These are phyloP conservation scores for Heterodera filipjevi DNA, from an alignment of 2,888 invertebrate genomes.

Conservation along the genomic window DNA sequence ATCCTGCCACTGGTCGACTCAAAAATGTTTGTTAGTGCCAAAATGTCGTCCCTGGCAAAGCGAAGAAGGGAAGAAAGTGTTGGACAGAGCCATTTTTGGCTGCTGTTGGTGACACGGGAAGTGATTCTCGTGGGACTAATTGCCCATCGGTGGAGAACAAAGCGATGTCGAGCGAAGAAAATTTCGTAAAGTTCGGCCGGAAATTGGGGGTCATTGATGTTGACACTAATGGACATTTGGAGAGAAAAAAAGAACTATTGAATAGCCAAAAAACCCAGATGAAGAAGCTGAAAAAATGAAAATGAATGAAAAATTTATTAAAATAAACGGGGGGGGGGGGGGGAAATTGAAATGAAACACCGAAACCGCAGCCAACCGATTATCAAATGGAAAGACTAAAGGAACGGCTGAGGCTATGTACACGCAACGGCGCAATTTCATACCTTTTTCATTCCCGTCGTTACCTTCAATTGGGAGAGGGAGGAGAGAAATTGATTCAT, in stretches of 20 bases:
- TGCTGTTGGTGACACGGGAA: neutral
- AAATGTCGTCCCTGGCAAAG: neutral
- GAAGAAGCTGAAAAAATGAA: neutral
- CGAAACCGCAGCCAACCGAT: neutral
- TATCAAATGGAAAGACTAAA: neutral
- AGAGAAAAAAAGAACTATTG: too few relatives aligned
- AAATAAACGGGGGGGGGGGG: neutral
- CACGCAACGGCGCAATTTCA: neutral
- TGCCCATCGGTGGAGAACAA: neutral
- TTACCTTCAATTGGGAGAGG: neutral
- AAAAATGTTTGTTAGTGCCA: neutral
- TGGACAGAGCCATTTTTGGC: neutral
- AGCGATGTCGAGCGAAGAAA: conserved; percentile 29
- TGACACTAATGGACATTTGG: conserved; percentile 37
- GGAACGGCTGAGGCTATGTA: neutral
- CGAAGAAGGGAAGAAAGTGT: neutral
- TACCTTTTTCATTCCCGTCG: conserved; percentile 4
- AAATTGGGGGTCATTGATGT: conserved; percentile 40
- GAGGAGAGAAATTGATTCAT: neutral
- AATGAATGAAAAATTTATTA: neutral
- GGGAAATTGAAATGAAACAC: neutral
- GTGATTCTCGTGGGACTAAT: neutral
- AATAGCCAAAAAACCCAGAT: too few relatives aligned
- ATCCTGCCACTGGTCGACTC: neutral
- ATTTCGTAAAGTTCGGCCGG: conserved; percentile 40